Conservation (phyloP, 2,113 vertebrate species). For the Struthio camelus region DNA sequence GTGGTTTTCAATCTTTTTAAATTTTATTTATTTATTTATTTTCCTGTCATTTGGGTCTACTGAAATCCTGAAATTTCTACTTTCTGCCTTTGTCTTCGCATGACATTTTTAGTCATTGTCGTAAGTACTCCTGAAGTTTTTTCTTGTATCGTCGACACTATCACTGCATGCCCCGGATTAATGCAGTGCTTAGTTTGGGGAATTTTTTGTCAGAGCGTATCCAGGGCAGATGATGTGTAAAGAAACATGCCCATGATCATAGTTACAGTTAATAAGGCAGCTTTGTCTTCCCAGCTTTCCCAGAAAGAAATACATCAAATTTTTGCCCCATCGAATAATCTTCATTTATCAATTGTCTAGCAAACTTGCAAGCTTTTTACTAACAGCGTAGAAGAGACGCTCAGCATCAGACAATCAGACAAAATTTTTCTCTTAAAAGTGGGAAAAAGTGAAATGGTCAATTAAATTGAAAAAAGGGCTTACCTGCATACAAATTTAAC, state of each 20-base stretch:
- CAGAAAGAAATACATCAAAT: neutral
- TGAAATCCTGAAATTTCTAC: neutral
- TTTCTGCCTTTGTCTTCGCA: neutral
- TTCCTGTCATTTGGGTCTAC: rapidly evolving
- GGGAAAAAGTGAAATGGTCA: neutral
- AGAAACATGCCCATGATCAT: neutral
- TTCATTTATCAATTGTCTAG: neutral
- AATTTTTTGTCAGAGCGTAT: neutral
- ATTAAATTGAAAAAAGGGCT: neutral
- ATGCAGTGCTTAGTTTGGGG: neutral
- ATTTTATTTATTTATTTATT: too few species aligned
- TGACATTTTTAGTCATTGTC: neutral
- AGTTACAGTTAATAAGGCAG: slow-evolving; percentile 26
- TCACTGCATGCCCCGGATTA: neutral
- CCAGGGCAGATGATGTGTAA: neutral
- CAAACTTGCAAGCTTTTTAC: neutral
- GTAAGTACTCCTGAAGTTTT: neutral
- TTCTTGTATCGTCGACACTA: neutral
- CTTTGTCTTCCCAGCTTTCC: neutral
- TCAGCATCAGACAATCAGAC: neutral
- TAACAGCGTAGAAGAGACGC: neutral
- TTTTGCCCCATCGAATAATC: neutral
- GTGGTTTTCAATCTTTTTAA: neutral
- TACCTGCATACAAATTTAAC: neutral
- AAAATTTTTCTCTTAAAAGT: neutral